phyloP scores from a whole-genome alignment of 2,113 vertebrate genomes.

The Canis aureus region DNA sequence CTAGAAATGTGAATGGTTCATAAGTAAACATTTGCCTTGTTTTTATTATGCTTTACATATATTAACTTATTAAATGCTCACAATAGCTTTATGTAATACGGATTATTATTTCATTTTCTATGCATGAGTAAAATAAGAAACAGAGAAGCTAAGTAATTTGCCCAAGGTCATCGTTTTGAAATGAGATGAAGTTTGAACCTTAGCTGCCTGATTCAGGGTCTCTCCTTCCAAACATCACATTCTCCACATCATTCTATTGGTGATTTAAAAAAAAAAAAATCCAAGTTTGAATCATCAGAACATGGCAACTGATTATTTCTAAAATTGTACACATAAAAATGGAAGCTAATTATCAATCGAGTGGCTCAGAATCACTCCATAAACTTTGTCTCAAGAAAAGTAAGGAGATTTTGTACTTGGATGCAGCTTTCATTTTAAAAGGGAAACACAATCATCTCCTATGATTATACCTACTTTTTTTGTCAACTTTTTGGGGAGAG shows the following conservation, averaged over 20 bases:
- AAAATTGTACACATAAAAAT: conserved; percentile 22
- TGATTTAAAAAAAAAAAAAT: background rate
- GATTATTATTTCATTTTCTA: background rate
- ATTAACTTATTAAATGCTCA: background rate
- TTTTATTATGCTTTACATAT: background rate
- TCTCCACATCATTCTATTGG: background rate
- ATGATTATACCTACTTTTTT: background rate
- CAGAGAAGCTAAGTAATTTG: background rate
- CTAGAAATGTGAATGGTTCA: background rate
- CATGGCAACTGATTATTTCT: conserved; percentile 2
- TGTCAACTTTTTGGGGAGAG: background rate
- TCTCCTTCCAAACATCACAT: background rate
- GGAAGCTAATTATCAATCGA: background rate
- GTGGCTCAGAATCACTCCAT: background rate
- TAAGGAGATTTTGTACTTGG: background rate
- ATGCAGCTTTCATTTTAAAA: background rate
- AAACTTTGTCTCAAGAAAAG: conserved; percentile 29
- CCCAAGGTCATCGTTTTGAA: background rate
- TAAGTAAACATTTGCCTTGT: background rate
- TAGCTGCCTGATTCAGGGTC: background rate
- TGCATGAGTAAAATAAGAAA: background rate
- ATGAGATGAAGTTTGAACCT: background rate
- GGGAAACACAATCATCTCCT: background rate
- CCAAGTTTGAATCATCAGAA: background rate
- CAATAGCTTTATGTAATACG: background rate